phyloP scores from a whole-genome alignment of 2,888 invertebrate species.

The Rhamnusium bicolor region DNA sequence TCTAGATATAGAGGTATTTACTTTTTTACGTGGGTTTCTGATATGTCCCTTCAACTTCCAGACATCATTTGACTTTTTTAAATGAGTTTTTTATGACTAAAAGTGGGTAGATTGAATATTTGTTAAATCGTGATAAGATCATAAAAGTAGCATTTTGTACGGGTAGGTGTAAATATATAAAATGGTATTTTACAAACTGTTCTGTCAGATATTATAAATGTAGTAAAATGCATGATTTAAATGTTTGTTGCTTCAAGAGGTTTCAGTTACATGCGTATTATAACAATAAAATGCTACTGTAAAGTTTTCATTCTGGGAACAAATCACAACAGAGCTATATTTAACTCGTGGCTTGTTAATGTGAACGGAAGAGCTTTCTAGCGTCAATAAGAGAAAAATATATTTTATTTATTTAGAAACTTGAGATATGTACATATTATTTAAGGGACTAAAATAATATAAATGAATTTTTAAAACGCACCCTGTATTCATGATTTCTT shows the following conservation, averaged over 20 bases:
- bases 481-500: neutral
- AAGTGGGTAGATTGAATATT: conserved; percentile 27
- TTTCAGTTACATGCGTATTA: neutral
- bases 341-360: neutral
- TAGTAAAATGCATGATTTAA: conserved; percentile 14
- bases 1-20: neutral
- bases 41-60: conserved; percentile 3
- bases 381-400: neutral
- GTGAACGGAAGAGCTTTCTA: neutral
- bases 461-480: neutral
- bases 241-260: neutral
- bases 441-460: neutral
- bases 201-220: conserved; percentile 9
- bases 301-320: neutral
- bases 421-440: no score
- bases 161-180: conserved; percentile 13
- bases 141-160: conserved; percentile 17
- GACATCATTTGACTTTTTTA: neutral
- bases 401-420: no score
- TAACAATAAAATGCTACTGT: neutral
- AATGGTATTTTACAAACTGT: neutral
- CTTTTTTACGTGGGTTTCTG: neutral
- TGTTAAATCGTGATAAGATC: conserved; percentile 26
- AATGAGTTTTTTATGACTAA: conserved; percentile 1
- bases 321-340: neutral